Evolutionary conservation across 2,888 invertebrate species (phyloP).

Genomic region (Girardia tigrina): DNA sequence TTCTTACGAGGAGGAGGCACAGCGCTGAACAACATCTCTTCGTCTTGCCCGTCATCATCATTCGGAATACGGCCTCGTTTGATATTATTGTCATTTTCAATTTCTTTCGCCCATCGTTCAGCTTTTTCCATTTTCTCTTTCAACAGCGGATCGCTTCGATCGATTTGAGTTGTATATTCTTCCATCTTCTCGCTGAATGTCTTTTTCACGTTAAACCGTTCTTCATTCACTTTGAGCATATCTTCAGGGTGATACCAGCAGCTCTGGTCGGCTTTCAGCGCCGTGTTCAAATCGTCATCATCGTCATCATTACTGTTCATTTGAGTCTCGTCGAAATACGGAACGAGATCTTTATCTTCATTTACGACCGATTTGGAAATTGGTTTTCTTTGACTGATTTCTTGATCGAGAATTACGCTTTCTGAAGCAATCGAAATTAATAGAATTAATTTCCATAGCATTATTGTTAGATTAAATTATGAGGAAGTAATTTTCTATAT

Average conservation of each 20-base stretch:
- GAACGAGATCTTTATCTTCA: conserved; percentile 4
- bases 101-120: background rate
- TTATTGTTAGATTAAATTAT: no score
- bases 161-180: conserved; percentile 15
- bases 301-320: background rate
- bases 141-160: background rate
- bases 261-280: background rate
- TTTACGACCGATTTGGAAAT: background rate
- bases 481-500: no score
- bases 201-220: conserved; percentile 16
- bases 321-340: background rate
- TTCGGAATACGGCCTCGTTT: background rate
- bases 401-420: conserved; percentile 13
- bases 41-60: background rate
- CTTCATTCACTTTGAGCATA: conserved; percentile 18
- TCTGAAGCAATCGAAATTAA: no score
- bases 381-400: conserved; percentile 13
- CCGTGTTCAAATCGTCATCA: background rate
- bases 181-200: background rate
- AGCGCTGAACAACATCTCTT: background rate
- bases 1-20: background rate
- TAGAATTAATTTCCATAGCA: no score
- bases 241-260: background rate
- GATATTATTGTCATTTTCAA: conserved; percentile 6
- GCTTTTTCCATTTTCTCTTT: background rate